Conservation (phyloP, 2,888 invertebrate genomes). For the Magallana nippona region DNA sequence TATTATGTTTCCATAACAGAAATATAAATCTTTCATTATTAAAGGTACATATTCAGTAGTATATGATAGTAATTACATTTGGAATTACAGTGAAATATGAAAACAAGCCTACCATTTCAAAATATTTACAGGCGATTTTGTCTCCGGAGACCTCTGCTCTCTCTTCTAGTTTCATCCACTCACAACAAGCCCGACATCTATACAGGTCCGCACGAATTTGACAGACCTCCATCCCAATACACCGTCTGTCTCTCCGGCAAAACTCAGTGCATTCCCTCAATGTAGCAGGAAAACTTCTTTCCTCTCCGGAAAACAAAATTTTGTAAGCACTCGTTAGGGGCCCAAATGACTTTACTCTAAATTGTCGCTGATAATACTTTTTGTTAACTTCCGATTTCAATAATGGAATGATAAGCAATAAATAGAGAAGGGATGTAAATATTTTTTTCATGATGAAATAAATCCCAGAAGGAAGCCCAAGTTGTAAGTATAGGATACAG, state of each 20-base stretch:
- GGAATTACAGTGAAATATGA: background rate
- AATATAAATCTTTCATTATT: no score
- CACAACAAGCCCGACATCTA: conserved; percentile 1
- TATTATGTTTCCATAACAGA: no score
- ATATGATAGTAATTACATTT: no score
- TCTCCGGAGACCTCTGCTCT: background rate
- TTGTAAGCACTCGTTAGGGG: background rate
- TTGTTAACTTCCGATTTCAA: no score
- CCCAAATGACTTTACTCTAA: background rate
- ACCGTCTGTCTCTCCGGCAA: background rate
- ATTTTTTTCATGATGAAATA: no score
- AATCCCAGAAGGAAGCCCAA: no score
- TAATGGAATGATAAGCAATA: no score
- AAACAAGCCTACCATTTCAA: background rate
- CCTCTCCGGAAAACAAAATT: background rate
- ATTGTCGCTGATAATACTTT: background rate
- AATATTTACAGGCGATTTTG: background rate
- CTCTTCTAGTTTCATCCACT: background rate
- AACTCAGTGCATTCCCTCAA: background rate
- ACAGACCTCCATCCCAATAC: background rate
- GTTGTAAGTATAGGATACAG: no score
- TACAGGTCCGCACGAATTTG: background rate
- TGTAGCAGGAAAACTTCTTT: background rate
- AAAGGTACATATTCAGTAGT: no score
- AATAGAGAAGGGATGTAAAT: no score